phyloP scores from a whole-genome alignment of 2,797 vertebrate genomes.

The Chiroxiphia lanceolata region DNA sequence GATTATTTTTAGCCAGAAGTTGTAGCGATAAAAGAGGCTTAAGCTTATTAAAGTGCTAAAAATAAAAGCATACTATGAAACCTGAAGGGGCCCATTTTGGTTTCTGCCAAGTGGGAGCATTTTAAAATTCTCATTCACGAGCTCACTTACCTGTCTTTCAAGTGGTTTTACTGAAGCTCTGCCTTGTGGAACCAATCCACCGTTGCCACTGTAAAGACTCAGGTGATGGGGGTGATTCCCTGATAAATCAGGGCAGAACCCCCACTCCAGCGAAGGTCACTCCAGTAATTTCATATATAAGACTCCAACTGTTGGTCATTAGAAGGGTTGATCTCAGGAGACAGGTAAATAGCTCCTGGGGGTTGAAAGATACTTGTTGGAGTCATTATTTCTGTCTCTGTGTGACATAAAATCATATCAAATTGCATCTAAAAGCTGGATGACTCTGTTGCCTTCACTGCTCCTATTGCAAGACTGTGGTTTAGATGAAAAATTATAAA shows the following conservation, averaged over 20 bases:
- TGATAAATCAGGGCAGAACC: not conserved
- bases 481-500: not conserved
- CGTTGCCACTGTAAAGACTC: not conserved
- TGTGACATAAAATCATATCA: not conserved
- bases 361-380: not conserved
- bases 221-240: not conserved
- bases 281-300: not conserved
- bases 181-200: not conserved
- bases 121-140: not conserved
- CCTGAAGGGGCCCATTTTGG: constrained; percentile 17
- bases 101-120: not conserved
- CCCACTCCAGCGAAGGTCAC: not conserved
- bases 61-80: constrained; percentile 13
- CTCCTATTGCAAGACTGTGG: not conserved
- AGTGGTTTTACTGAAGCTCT: not conserved
- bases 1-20: constrained; percentile 30
- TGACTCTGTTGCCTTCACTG: not conserved
- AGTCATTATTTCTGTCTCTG: not conserved
- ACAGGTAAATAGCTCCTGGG: not conserved
- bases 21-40: not conserved
- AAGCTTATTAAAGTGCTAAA: constrained; percentile 43
- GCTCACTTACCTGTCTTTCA: not conserved
- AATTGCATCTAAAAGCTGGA: not conserved
- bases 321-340: not conserved
- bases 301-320: not conserved